Percentiles rank a stretch among this genome's conserved stretches.
These are phyloP conservation scores for Tetragonula carbonaria DNA, from an alignment of 2,888 invertebrate species.

Conservation along the genomic window DNA sequence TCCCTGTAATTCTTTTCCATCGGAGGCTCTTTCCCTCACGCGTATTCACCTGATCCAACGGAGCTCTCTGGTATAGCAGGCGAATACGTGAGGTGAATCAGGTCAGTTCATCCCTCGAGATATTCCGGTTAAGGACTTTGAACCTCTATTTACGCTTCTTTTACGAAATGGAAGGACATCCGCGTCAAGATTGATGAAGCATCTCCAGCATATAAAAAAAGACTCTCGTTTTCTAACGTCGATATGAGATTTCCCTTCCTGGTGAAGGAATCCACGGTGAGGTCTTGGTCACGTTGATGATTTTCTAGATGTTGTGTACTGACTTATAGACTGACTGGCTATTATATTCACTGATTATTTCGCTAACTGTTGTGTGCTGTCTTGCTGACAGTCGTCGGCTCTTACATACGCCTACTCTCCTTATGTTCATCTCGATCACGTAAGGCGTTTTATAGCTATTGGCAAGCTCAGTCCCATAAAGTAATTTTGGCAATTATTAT, in stretches of 20 bases:
- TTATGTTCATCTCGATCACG: too few relatives aligned
- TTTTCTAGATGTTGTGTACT: too few relatives aligned
- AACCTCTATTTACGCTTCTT: constrained; percentile 38
- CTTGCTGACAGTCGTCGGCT: too few relatives aligned
- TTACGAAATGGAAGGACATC: background rate
- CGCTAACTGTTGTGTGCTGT: too few relatives aligned
- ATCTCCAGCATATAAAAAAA: background rate
- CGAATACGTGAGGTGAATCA: constrained; percentile 63
- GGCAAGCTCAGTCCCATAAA: too few relatives aligned
- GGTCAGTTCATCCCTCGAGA: constrained; percentile 45
- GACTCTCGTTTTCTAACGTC: background rate
- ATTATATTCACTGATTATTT: too few relatives aligned
- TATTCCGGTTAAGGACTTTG: constrained; percentile 50
- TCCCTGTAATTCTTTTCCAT: constrained; percentile 17
- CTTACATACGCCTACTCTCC: too few relatives aligned
- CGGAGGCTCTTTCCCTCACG: constrained; percentile 10
- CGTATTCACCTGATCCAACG: background rate
- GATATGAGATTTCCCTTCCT: background rate
- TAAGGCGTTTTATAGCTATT: too few relatives aligned
- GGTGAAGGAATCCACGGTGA: too few relatives aligned
- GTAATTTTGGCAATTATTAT: too few relatives aligned
- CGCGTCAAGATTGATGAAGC: background rate
- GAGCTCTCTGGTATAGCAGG: constrained; percentile 26
- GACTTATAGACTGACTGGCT: too few relatives aligned
- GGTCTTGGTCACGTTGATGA: too few relatives aligned